phyloP scores from a whole-genome alignment of 2,113 vertebrate species.

The Euleptes europaea region DNA sequence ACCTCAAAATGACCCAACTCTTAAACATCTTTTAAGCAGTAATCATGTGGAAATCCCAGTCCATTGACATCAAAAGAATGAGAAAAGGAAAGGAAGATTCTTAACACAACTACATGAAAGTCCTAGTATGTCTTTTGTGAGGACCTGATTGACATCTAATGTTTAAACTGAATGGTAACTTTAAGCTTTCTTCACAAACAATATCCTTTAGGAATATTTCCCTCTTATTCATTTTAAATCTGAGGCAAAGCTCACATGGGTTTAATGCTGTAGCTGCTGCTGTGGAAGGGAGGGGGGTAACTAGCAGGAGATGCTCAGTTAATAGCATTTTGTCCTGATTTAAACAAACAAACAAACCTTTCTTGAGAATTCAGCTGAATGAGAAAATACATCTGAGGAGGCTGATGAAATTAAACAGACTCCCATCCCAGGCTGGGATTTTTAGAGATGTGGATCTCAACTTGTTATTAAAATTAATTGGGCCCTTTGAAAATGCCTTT shows the following conservation, averaged over 20 bases:
- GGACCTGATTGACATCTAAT: slow-evolving; percentile 1
- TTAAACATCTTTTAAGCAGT: not conserved
- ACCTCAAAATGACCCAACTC: not conserved
- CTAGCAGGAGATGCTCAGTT: not conserved
- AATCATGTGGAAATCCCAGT: not conserved
- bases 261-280: not conserved
- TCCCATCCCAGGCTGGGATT: not conserved
- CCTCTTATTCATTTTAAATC: not conserved
- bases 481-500: slow-evolving; percentile 1
- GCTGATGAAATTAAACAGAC: slow-evolving; percentile 13
- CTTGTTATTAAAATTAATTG: not conserved
- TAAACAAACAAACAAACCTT: not conserved
- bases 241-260: slow-evolving; percentile 23
- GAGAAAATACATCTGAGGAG: not conserved
- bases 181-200: slow-evolving; percentile 22
- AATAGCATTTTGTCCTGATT: slow-evolving; percentile 5
- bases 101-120: not conserved
- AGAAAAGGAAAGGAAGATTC: not conserved
- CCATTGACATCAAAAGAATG: not conserved
- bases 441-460: slow-evolving; percentile 2
- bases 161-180: slow-evolving; percentile 4
- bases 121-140: not conserved
- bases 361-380: not conserved
- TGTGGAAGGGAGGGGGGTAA: not conserved
- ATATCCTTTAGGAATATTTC: not conserved